Evolutionary conservation across 2,797 vertebrate species (phyloP).

Genomic region (Sebastes steindachneri): DNA sequence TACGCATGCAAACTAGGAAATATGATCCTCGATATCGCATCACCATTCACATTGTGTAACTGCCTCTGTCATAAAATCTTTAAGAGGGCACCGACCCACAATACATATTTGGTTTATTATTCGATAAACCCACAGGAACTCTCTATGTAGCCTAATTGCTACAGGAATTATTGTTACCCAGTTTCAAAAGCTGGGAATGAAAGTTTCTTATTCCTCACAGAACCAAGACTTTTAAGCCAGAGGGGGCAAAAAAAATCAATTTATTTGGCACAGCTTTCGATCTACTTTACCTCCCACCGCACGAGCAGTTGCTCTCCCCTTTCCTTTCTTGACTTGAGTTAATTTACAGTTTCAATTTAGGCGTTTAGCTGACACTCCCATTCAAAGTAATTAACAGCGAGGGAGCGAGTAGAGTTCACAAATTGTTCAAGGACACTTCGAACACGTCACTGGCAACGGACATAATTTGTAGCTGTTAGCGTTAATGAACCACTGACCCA

Average conservation of each 20-base stretch:
- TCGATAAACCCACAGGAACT: conserved; percentile 18
- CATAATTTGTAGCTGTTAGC: not conserved
- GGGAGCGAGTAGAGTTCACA: not conserved
- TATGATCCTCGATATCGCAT: not conserved
- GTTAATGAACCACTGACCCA: conserved; percentile 26
- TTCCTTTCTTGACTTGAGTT: conserved; percentile 4
- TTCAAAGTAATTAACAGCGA: conserved; percentile 5
- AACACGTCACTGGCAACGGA: not conserved
- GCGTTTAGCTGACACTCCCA: conserved; percentile 3
- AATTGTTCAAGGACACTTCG: conserved; percentile 28
- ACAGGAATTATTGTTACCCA: conserved; percentile 10
- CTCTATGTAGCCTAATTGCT: conserved; percentile 4
- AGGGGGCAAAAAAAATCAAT: not conserved
- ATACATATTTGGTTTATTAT: conserved; percentile 41
- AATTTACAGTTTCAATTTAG: conserved; percentile 33
- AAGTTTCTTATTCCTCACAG: conserved; percentile 6
- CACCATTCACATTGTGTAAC: conserved; percentile 26
- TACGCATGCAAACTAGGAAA: conserved; percentile 6
- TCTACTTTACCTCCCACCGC: not conserved
- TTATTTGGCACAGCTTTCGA: not conserved
- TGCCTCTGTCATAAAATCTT: conserved; percentile 37
- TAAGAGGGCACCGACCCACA: conserved; percentile 15
- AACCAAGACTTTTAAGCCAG: not conserved
- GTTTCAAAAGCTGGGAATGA: not conserved
- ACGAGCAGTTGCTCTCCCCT: not conserved